Base-by-base conservation (phyloP, 2,113 vertebrate genomes). In the Raja brachyura region DNA sequence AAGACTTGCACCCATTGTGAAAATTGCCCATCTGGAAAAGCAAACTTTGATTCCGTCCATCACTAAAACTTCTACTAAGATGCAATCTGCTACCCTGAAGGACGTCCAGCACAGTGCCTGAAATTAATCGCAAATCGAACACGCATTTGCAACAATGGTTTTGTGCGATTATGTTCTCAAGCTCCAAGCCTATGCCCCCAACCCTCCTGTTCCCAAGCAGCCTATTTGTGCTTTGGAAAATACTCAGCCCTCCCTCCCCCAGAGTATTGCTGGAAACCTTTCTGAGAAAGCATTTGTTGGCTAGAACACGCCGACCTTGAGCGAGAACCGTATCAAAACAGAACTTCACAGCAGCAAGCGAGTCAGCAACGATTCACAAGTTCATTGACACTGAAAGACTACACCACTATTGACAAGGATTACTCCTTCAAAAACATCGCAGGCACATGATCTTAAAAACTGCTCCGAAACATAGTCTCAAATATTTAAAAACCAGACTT, bases 271-370 rank as follows among this genome's bases (percentile, higher is more conserved):
- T 70, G 63, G 54, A 39, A 93, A 14, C 54, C 66, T 92, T 92
- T 92, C 90, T 70, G 73, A 68, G 90, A 92, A 92, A 63, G 31
- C 22, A 39, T 11, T 92, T 92, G 33, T 92, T 92, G 90, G 90
- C 90, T 92, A 54, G 66, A 73, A 92, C 31, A 92, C 13, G 20
- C 3, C 3, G 66, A 54, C 90, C 90, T 92, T 92, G 90, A 92
- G 39, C 22, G 48, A 13, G 33, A 39, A 92, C 22, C 6, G 39
- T 70, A 18, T 18, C 90, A 92, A 88, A 88, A 63, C 28, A 31
- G 28, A 88, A 66, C 83, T n/a, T n/a, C 31, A 66, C n/a, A 63
- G 33, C 66, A 25, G 39, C 66, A 48, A 28, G 68, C 33, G n/a
- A 48, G 70, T 20, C 90, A 73, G 22, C 66, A 18, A 68, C 9